Percentiles rank a stretch among this genome's conserved stretches.
Conservation (phyloP, 2,888 invertebrate genomes). For the Uloborus plumipes region DNA sequence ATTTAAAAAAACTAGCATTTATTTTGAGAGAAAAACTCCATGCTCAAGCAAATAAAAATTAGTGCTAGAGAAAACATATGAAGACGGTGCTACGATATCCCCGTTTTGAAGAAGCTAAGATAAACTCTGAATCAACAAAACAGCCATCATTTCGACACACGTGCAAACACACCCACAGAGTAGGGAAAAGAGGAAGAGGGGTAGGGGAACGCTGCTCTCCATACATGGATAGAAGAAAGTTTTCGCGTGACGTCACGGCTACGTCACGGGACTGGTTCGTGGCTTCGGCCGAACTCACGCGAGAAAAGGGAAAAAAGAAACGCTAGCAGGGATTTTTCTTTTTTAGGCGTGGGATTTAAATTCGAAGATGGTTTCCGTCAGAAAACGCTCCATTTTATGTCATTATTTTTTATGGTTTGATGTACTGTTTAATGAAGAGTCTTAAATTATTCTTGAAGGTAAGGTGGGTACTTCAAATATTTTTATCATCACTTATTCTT, state of each 20-base stretch:
- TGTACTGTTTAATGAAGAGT: too few relatives aligned
- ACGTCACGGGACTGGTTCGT: conserved; percentile 13
- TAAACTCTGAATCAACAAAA: conserved; percentile 16
- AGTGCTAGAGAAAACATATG: too few relatives aligned
- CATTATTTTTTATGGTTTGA: too few relatives aligned
- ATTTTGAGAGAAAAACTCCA: too few relatives aligned
- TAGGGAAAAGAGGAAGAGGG: conserved; percentile 5
- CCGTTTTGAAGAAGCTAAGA: neutral
- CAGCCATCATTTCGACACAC: conserved; percentile 18
- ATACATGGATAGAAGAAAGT: conserved; percentile 54
- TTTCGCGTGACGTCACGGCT: conserved; percentile 35
- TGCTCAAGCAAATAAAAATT: too few relatives aligned
- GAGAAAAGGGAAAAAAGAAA: conserved; percentile 8
- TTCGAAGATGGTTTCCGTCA: too few relatives aligned
- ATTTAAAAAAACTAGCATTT: too few relatives aligned
- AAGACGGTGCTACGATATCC: neutral
- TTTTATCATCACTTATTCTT: neutral
- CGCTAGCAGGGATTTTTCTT: neutral
- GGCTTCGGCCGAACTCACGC: neutral
- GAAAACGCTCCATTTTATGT: too few relatives aligned
- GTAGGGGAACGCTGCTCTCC: conserved; percentile 19
- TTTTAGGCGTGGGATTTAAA: too few relatives aligned
- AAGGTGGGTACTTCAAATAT: neutral
- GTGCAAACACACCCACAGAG: conserved; percentile 56
- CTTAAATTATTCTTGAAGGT: neutral